Percentiles rank a stretch among this genome's conserved stretches.
These are phyloP conservation scores for Leptinotarsa peninsularis DNA, from an alignment of 2,888 invertebrate species.

Conservation along the genomic window DNA sequence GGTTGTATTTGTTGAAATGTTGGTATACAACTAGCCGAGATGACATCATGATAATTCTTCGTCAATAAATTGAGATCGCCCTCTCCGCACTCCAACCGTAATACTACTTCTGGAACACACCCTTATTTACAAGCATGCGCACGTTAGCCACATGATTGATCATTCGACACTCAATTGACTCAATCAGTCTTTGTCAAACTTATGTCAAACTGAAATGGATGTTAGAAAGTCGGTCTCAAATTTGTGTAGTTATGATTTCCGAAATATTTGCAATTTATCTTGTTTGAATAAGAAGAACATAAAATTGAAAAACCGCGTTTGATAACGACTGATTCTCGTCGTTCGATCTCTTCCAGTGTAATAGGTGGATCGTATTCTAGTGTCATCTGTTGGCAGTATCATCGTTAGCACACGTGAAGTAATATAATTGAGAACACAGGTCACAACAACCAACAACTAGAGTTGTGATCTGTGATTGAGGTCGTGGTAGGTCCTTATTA, in stretches of 20 bases:
- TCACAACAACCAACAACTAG: too few relatives aligned
- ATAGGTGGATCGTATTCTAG: constrained; percentile 36
- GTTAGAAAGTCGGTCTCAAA: constrained; percentile 48
- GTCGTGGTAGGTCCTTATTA: constrained; percentile 21
- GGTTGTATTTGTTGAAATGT: too few relatives aligned
- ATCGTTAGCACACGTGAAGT: constrained; percentile 59
- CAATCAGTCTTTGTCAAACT: not conserved
- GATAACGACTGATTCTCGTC: constrained; percentile 47
- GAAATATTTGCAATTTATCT: constrained; percentile 46
- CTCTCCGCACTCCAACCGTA: too few relatives aligned
- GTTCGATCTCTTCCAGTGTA: constrained; percentile 28
- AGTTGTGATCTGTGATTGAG: not conserved
- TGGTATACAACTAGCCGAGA: too few relatives aligned
- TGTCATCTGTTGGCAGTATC: constrained; percentile 24
- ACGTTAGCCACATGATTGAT: too few relatives aligned
- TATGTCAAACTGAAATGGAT: constrained; percentile 51
- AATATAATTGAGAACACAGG: constrained; percentile 48
- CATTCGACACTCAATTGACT: not conserved
- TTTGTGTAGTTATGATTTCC: constrained; percentile 48
- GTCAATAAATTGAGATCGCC: too few relatives aligned
- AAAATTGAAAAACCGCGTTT: constrained; percentile 54
- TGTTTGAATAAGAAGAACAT: constrained; percentile 50
- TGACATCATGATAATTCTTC: too few relatives aligned
- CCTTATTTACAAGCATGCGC: not conserved
- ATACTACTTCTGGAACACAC: too few relatives aligned